phyloP scores from a whole-genome alignment of 2,113 vertebrate genomes.

The Rhinolophus ferrumequinum region DNA sequence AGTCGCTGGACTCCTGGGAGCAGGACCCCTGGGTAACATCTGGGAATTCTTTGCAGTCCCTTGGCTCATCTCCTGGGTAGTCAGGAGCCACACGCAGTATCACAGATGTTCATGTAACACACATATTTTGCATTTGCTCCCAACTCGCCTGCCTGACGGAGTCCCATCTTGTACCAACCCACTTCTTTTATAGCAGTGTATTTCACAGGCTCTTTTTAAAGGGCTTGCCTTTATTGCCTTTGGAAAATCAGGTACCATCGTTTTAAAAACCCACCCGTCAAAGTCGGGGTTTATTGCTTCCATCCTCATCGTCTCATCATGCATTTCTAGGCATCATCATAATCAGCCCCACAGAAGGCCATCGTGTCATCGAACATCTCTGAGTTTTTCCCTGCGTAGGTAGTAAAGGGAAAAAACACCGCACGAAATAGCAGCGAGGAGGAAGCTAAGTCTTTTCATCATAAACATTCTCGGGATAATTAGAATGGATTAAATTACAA shows the following conservation, averaged over 20 bases:
- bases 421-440: constrained; percentile 44
- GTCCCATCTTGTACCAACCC: neutral
- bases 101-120: constrained; percentile 69
- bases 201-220: constrained; percentile 18
- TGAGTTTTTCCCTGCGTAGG: constrained; percentile 45
- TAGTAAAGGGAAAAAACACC: constrained; percentile 36
- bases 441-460: constrained; percentile 65
- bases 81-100: constrained; percentile 19
- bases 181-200: neutral
- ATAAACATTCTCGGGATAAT: constrained; percentile 68
- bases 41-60: constrained; percentile 56
- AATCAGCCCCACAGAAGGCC: neutral
- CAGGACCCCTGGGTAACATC: constrained; percentile 42
- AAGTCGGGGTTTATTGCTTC: neutral
- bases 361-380: neutral
- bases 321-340: neutral
- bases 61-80: constrained; percentile 57
- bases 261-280: constrained; percentile 41
- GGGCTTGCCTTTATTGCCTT: constrained; percentile 45
- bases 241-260: constrained; percentile 42
- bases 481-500: constrained; percentile 70
- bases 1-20: constrained; percentile 43
- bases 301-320: constrained; percentile 18
- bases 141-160: neutral
- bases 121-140: constrained; percentile 47